Evolutionary conservation across 1,140 invertebrate genomes (phyloP).

Genomic region (Drosophila murphyi): DNA sequence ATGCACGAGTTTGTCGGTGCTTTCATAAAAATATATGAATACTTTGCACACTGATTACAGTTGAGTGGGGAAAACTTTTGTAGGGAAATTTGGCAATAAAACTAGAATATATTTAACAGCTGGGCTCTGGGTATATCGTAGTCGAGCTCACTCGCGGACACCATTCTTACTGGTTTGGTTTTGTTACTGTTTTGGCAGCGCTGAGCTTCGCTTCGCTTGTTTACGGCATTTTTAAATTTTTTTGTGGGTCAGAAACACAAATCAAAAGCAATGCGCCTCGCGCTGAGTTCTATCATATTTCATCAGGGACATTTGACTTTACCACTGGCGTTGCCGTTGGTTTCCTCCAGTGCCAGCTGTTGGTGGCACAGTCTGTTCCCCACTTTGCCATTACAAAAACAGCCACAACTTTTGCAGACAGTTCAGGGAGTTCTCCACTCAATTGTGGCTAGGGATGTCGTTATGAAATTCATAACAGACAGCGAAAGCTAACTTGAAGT

Average conservation of each 20-base stretch:
- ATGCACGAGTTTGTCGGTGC: too few relatives aligned
- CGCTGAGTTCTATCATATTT: conserved; percentile 76
- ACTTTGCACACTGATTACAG: too few relatives aligned
- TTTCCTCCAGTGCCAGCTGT: conserved; percentile 2
- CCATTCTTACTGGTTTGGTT: conserved; percentile 25
- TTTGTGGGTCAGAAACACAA: conserved; percentile 77
- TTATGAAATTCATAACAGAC: conserved; percentile 56
- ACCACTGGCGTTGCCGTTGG: not conserved
- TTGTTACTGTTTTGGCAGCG: conserved; percentile 32
- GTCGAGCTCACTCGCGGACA: too few relatives aligned
- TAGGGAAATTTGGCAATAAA: too few relatives aligned
- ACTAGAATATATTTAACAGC: too few relatives aligned
- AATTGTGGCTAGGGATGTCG: conserved; percentile 19
- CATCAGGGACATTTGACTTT: conserved; percentile 63
- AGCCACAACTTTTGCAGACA: conserved; percentile 23
- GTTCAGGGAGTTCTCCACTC: not conserved
- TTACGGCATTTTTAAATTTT: conserved; percentile 62
- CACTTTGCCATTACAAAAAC: conserved; percentile 41
- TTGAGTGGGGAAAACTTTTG: too few relatives aligned
- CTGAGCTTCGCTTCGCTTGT: conserved; percentile 51
- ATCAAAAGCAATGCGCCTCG: conserved; percentile 74
- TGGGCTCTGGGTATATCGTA: too few relatives aligned
- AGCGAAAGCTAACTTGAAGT: conserved; percentile 64
- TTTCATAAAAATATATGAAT: too few relatives aligned
- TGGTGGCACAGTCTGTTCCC: conserved; percentile 17